phyloP scores from a whole-genome alignment of 2,888 invertebrate species.

The Coenonympha arcania region DNA sequence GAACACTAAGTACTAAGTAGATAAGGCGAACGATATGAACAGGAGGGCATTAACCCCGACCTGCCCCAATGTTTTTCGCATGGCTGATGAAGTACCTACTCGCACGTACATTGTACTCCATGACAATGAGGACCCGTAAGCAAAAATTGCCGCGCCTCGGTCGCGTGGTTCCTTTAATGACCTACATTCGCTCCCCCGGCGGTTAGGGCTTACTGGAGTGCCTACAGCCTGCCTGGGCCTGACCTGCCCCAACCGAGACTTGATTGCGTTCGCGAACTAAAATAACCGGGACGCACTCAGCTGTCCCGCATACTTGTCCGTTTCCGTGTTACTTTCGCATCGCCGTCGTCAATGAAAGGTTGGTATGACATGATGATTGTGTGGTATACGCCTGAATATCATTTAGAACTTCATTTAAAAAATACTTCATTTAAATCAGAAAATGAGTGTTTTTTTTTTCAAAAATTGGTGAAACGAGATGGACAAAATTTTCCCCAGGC shows the following conservation, averaged over 20 bases:
- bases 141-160: slow-evolving; percentile 41
- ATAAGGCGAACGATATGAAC: slow-evolving; percentile 38
- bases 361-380: background rate
- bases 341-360: slow-evolving; percentile 15
- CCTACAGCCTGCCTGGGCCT: slow-evolving; percentile 58
- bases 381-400: too few relatives aligned
- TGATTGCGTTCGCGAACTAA: slow-evolving; percentile 53
- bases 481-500: too few relatives aligned
- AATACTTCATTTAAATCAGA: too few relatives aligned
- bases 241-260: slow-evolving; percentile 62
- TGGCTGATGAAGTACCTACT: slow-evolving; percentile 42
- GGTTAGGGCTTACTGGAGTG: slow-evolving; percentile 64
- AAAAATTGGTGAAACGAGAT: too few relatives aligned
- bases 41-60: slow-evolving; percentile 60
- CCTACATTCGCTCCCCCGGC: slow-evolving; percentile 64
- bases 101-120: slow-evolving; percentile 34
- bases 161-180: slow-evolving; percentile 53
- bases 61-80: slow-evolving; percentile 57
- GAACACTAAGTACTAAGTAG: slow-evolving; percentile 26
- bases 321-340: slow-evolving; percentile 43
- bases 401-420: too few relatives aligned
- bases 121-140: slow-evolving; percentile 37
- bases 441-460: too few relatives aligned
- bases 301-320: slow-evolving; percentile 42
- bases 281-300: slow-evolving; percentile 59